These are phyloP conservation scores for Eira barbara DNA, from an alignment of 2,113 vertebrate genomes.

Conservation along the genomic window DNA sequence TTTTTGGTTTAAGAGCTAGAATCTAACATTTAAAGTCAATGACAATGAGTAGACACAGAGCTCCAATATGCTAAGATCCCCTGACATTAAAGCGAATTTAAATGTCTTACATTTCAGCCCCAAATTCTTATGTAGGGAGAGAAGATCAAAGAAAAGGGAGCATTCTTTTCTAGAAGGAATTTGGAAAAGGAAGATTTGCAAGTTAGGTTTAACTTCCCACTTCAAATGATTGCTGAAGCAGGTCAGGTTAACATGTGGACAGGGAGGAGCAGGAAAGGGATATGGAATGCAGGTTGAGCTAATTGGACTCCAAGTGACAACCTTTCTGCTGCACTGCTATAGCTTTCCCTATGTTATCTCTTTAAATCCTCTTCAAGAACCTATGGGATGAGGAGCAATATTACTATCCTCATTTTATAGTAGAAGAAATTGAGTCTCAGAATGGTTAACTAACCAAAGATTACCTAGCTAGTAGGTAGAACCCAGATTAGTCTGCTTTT, in stretches of 20 bases:
- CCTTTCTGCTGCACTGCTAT: neutral
- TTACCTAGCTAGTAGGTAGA: neutral
- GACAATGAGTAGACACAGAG: neutral
- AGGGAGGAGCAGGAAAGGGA: neutral
- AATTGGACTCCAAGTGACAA: neutral
- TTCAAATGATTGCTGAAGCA: neutral
- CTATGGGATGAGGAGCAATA: neutral
- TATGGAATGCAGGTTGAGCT: neutral
- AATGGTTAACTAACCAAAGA: neutral
- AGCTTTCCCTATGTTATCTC: neutral
- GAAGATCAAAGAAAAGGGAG: neutral
- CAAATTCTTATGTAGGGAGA: neutral
- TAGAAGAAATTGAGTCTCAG: neutral
- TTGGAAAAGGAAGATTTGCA: slow-evolving; percentile 15
- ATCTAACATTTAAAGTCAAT: neutral
- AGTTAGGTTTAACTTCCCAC: neutral
- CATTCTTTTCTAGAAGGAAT: neutral
- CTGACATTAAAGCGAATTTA: slow-evolving; percentile 31
- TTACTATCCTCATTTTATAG: neutral
- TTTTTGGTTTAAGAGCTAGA: slow-evolving; percentile 35
- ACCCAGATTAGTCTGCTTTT: neutral
- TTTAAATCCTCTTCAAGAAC: neutral
- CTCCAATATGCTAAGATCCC: neutral
- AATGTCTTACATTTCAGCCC: neutral
- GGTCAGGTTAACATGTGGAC: neutral